A percentile compares a stretch with the other conserved stretches of the same genome.
Conservation (phyloP, 2,888 invertebrate genomes). For the Cylindroiulus punctatus region DNA sequence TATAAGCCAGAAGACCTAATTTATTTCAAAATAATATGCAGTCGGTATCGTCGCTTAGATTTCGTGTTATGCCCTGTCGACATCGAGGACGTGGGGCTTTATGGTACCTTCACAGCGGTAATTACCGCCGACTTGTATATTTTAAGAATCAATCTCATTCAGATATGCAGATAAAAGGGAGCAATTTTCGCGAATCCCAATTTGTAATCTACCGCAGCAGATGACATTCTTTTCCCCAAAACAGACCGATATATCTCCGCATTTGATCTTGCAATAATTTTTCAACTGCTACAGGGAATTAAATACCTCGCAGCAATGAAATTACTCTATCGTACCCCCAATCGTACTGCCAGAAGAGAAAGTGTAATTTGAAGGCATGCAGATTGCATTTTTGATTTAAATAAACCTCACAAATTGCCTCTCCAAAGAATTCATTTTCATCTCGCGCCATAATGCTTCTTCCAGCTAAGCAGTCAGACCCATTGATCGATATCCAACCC, state of each 20-base stretch:
- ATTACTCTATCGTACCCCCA: background rate
- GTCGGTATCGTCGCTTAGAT: background rate
- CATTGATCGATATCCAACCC: background rate
- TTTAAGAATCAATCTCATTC: background rate
- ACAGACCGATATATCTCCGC: background rate
- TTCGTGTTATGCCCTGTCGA: background rate
- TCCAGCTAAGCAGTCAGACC: background rate
- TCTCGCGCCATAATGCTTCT: background rate
- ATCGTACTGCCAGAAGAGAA: background rate
- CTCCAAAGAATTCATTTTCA: background rate
- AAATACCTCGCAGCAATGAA: slow-evolving; percentile 14
- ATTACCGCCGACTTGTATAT: background rate
- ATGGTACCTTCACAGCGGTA: background rate
- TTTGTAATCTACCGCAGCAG: slow-evolving; percentile 2
- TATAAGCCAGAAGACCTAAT: background rate
- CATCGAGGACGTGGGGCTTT: background rate
- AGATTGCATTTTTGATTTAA: slow-evolving; percentile 39
- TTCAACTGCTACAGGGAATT: slow-evolving; percentile 10
- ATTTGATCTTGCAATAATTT: background rate
- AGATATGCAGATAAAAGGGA: background rate
- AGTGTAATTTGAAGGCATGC: background rate
- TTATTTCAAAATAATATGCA: background rate
- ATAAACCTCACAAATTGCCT: background rate
- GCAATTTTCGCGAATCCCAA: background rate
- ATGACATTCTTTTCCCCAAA: background rate